Evolutionary conservation across 2,797 vertebrate genomes (phyloP), one percentile per base, ranked within the genome.

Genomic region (Etheostoma perlongum): DNA sequence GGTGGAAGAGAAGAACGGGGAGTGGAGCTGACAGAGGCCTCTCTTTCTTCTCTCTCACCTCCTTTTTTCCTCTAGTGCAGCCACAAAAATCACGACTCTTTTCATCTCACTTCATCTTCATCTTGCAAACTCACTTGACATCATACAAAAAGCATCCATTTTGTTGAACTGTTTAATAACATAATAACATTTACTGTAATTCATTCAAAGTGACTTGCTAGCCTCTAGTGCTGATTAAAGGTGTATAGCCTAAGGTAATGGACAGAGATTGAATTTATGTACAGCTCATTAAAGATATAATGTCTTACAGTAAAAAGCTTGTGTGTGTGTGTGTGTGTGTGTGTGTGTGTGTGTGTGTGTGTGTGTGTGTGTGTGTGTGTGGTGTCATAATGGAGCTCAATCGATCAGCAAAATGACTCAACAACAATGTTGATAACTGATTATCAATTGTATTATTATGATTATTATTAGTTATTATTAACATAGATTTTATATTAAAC

Each of bases 1-100:
- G 79, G 79, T 81, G 52, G 72, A 30, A 30, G 70, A 54, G 66
- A 57, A 48, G 69, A 51, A 12, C 58, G 9, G 73, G 36, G 52
- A 46, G 48, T 14, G 49, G 58, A 47, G 68, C 61, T 77, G 79
- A 78, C 77, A 72, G 15, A 47, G 25, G 51, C 49, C 46, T 49
- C 51, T 40, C 47, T 51, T 78, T 55, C 11, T 40, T 66, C 49
- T 52, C 66, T 64, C 60, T 58, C 67, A 61, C 64, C 30, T 69
- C 42, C 51, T 54, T 47, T 57, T 49, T 30, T 19, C 55, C 36
- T 47, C 54, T 60, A 40, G 48, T 48, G 60, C 21, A 48, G 61
- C 33, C 54, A 52, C 33, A 63, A 44, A n/a, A 76, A 68, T 46
- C 36, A 64, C 6, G 16, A 51, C 53, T 62, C 15, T 13, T 55